Conservation (phyloP, 2,113 vertebrate species). For the Hipposideros armiger region DNA sequence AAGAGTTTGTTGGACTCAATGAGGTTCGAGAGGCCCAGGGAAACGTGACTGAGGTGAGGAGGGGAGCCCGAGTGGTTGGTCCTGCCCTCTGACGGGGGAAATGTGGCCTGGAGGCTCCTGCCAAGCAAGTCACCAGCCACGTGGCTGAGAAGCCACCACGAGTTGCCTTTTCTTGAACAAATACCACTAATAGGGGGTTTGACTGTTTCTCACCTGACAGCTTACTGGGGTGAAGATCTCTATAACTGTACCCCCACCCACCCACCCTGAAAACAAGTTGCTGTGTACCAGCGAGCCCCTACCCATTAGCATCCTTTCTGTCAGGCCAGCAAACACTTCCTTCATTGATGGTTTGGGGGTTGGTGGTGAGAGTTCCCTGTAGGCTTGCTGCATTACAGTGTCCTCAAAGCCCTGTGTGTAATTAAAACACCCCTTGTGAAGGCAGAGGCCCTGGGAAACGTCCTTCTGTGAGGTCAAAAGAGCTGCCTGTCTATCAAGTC, state of each 20-base stretch:
- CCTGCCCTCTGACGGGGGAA: neutral
- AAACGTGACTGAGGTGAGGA: conserved; percentile 95
- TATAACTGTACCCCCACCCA: neutral
- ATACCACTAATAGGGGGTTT: neutral
- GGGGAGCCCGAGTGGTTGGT: neutral
- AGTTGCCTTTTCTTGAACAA: neutral
- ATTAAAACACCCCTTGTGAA: neutral
- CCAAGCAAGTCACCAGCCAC: neutral
- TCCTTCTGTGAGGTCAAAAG: neutral
- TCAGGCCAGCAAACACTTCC: neutral
- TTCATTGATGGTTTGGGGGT: neutral
- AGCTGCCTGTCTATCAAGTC: neutral
- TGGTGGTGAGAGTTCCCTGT: neutral
- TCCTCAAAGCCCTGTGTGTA: neutral
- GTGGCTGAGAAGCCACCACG: neutral
- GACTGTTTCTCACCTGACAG: neutral
- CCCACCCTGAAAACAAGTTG: neutral
- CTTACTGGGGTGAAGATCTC: neutral
- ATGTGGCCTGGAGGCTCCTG: neutral
- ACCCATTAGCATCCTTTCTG: neutral
- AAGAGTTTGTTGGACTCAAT: conserved; percentile 96
- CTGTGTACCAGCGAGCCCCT: neutral
- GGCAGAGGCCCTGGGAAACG: neutral
- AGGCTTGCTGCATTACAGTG: neutral
- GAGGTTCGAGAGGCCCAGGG: conserved; percentile 95